Percentiles rank a stretch among this genome's conserved stretches.
Evolutionary conservation across 2,888 invertebrate genomes (phyloP).

Genomic region (Euzophera pinguis): DNA sequence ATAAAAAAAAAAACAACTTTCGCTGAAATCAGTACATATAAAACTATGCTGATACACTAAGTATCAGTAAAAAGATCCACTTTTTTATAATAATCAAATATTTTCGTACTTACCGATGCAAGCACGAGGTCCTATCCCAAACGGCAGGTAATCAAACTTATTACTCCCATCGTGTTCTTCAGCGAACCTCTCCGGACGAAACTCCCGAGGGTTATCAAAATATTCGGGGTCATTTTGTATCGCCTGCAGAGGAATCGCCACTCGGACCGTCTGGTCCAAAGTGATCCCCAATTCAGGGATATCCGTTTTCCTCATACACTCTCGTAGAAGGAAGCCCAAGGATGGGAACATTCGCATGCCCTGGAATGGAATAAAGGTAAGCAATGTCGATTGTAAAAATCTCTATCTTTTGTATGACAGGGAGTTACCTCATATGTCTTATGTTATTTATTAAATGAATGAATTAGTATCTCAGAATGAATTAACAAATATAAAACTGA

Average conservation of each 20-base stretch:
- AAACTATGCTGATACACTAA: too few relatives aligned
- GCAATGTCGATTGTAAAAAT: not conserved
- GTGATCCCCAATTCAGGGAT: conserved; percentile 38
- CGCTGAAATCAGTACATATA: too few relatives aligned
- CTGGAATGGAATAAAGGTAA: not conserved
- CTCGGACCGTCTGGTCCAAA: conserved; percentile 34
- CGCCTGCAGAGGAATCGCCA: conserved; percentile 43
- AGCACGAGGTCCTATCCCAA: conserved; percentile 51
- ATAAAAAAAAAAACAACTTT: too few relatives aligned
- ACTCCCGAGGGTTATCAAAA: conserved; percentile 46
- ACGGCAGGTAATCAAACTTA: conserved; percentile 47
- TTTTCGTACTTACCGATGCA: conserved; percentile 49
- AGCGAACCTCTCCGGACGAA: conserved; percentile 50
- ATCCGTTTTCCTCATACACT: conserved; percentile 35
- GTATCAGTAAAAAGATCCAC: too few relatives aligned
- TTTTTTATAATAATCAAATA: not conserved
- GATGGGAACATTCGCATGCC: conserved; percentile 53
- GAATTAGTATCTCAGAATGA: too few relatives aligned
- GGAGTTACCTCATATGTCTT: too few relatives aligned
- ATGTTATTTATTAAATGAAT: too few relatives aligned
- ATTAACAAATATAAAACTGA: too few relatives aligned
- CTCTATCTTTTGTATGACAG: too few relatives aligned
- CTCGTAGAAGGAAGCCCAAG: conserved; percentile 35
- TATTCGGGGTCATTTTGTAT: conserved; percentile 51
- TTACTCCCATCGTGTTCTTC: conserved; percentile 26